These are phyloP conservation scores for Odobenus rosmarus DNA, from an alignment of 2,113 vertebrate genomes.

Conservation along the genomic window DNA sequence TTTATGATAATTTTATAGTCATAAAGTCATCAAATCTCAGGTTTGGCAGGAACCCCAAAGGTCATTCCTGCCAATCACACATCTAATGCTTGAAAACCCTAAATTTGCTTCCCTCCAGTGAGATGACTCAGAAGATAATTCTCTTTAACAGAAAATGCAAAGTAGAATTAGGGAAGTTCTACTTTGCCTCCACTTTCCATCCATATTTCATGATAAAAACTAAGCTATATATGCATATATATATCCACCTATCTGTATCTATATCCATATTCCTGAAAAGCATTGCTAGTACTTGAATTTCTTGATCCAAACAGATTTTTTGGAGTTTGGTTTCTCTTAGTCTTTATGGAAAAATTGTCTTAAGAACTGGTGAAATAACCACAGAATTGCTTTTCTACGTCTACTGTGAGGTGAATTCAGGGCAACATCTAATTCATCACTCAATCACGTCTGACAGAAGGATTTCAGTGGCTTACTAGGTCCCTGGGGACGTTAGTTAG, in stretches of 20 bases:
- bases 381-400: not conserved
- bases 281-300: not conserved
- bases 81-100: slow-evolving; percentile 60
- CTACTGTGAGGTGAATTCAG: not conserved
- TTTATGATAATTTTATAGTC: slow-evolving; percentile 74
- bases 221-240: not conserved
- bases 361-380: not conserved
- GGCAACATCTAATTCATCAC: not conserved
- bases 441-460: not conserved
- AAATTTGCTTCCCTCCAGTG: slow-evolving; percentile 2
- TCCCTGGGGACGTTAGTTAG: not conserved
- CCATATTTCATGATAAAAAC: not conserved
- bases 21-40: slow-evolving; percentile 71
- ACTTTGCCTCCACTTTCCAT: not conserved
- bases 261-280: not conserved
- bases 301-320: not conserved
- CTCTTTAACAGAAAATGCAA: not conserved
- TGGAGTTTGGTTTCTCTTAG: not conserved
- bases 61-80: slow-evolving; percentile 70
- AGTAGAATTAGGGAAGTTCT: not conserved
- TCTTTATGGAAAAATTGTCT: not conserved
- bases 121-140: slow-evolving; percentile 47
- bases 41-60: slow-evolving; percentile 57
- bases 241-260: not conserved
- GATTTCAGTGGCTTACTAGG: not conserved